phyloP scores from a whole-genome alignment of 2,888 invertebrate species.

The Limenitis camilla region DNA sequence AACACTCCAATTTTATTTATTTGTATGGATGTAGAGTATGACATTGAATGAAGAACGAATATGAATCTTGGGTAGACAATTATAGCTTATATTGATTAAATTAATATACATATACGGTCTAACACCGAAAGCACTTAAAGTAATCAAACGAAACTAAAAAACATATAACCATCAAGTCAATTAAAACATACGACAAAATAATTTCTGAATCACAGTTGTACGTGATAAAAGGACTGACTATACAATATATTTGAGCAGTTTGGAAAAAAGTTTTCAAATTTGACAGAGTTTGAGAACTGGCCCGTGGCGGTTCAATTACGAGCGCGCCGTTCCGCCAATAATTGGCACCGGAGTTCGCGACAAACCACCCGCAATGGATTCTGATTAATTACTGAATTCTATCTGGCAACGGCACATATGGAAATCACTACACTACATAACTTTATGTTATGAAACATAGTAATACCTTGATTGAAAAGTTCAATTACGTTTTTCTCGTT shows the following conservation, averaged over 20 bases:
- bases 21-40: no score
- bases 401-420: conserved; percentile 57
- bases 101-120: no score
- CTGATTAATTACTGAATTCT: conserved; percentile 74
- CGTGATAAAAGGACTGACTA: not conserved
- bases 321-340: conserved; percentile 58
- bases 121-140: no score
- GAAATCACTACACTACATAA: not conserved
- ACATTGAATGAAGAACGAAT: no score
- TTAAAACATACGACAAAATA: not conserved
- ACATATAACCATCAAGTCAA: no score
- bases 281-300: conserved; percentile 28
- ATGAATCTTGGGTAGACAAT: no score
- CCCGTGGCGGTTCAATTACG: conserved; percentile 64
- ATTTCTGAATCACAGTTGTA: not conserved
- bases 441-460: no score
- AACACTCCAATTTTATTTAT: no score
- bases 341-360: conserved; percentile 66
- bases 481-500: no score
- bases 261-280: conserved; percentile 29
- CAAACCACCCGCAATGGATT: conserved; percentile 69
- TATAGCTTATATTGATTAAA: no score
- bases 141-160: no score
- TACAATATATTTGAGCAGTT: conserved; percentile 1
- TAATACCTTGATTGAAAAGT: no score